A percentile compares a stretch with the other conserved stretches of the same genome.
Conservation (phyloP, 2,797 vertebrate species). For the Cryptoprocta ferox region DNA sequence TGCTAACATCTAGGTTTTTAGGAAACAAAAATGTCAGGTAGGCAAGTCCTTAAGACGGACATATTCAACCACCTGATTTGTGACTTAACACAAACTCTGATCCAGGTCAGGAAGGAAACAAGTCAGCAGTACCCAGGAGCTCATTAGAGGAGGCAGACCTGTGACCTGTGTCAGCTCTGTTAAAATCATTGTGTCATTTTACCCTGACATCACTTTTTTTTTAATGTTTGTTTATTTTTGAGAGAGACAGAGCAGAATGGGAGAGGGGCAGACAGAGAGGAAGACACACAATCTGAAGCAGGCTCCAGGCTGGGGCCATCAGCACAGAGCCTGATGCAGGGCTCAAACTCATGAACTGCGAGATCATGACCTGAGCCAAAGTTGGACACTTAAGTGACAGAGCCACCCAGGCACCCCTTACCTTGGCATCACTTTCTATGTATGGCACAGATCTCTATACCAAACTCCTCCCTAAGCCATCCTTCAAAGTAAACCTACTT, state of each 20-base stretch:
- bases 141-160: neutral
- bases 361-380: too few species aligned
- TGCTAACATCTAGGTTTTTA: neutral
- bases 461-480: neutral
- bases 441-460: neutral
- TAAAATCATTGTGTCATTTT: neutral
- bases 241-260: too few species aligned
- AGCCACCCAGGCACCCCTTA: too few species aligned
- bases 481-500: neutral
- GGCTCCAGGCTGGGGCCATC: too few species aligned
- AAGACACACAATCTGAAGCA: too few species aligned
- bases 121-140: neutral
- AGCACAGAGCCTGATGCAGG: too few species aligned
- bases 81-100: neutral
- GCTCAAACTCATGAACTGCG: too few species aligned
- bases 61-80: neutral
- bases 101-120: neutral
- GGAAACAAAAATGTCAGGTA: neutral
- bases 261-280: too few species aligned
- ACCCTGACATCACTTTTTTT: neutral
- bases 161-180: neutral
- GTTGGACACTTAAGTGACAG: too few species aligned
- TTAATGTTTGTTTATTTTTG: too few species aligned
- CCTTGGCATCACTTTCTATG: neutral
- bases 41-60: neutral